Base-by-base conservation (phyloP, 92 coral and sea anemone species). In the Virgularia gustaviana region DNA sequence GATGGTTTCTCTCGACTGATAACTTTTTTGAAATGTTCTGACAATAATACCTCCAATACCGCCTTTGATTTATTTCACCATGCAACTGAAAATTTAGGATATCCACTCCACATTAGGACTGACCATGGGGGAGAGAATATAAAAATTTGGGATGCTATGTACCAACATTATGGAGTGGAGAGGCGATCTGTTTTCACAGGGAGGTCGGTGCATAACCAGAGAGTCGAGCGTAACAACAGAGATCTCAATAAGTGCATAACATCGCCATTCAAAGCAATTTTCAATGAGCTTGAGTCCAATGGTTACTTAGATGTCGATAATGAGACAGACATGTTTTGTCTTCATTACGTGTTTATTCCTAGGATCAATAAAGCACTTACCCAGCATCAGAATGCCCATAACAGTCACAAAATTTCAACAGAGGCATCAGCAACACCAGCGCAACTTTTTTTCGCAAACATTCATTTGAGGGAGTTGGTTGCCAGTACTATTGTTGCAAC, bases 81-180 rank as follows among this genome's bases (percentile, higher is more conserved):
- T 18, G 86, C 81, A 8, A 75, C 81, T 4, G 72, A 67, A 32
- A 73, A 37, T 36, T 62, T 45, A 54, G 86, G 73, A 0, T 81
- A 73, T 79, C 86, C 78, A 12, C 58, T 64, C 18, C 71, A 72
- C 23, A 52, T 73, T 15, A 44, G 80, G 49, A 36, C 79, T 30
- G 70, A 66, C 54, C 75, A 81, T 23, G 80, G 76, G 2, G 63
- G 85, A 23, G 85, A 81, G 52, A 68, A 75, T 66, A 78, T 81
- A 23, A 75, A 67, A 42, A 81, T 75, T 31, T 65, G 77, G 52
- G 77, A 33, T 53, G 58, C 57, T 3, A 75, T 81, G 86, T 81
- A 60, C 37, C 43, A 32, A 13, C 66, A 60, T 35, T 31, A 33
- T 16, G 66, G 66, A 3, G 19, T 24, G 34, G 66, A 35, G 34